Evolutionary conservation across 2,888 invertebrate genomes (phyloP), one percentile per base, ranked within the genome.

Genomic region (Darwinula stevensoni): DNA sequence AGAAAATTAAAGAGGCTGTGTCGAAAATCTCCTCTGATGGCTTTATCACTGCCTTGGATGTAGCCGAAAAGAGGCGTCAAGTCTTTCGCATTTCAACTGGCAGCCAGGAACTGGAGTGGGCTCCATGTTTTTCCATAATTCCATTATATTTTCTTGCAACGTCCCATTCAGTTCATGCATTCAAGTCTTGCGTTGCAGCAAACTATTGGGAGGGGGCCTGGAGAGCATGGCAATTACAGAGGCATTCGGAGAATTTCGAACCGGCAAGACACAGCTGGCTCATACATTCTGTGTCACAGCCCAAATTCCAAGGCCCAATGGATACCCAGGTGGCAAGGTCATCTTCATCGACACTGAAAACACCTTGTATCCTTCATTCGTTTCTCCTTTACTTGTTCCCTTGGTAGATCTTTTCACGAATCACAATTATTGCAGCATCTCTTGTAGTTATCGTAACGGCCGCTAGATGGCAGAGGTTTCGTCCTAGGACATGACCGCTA

Each of bases 171-270:
- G n/a, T n/a, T n/a, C n/a, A n/a, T n/a, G n/a, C n/a, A n/a, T n/a
- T n/a, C n/a, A n/a, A n/a, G n/a, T n/a, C n/a, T n/a, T n/a, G n/a
- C n/a, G n/a, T n/a, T 37, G 38, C 41, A 73, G 73, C 45, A 68
- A 67, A 47, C 51, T 75, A 16, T 47, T 74, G 29, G 72, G 68
- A 3, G 73, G 74, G 16, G 74, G 74, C 1, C 57, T 75, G 32
- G 74, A 75, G 51, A 73, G 73, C 4, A 74, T 73, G 72, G 60
- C 72, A 1, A 73, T 75, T 32, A 74, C 74, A 1, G 74, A 75
- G 55, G 71, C 65, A 4, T 75, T 74, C 48, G 74, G 74, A 4
- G 74, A 75, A 53, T 73, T 72, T 45, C 59, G 74, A 17, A 70
- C 71, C 2, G 75, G 74, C 12, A 75, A 75, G 51, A 74, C 73